A percentile compares a stretch with the other conserved stretches of the same genome.
Evolutionary conservation across 2,888 invertebrate genomes (phyloP).

Genomic region (Zeuzera pyrina): DNA sequence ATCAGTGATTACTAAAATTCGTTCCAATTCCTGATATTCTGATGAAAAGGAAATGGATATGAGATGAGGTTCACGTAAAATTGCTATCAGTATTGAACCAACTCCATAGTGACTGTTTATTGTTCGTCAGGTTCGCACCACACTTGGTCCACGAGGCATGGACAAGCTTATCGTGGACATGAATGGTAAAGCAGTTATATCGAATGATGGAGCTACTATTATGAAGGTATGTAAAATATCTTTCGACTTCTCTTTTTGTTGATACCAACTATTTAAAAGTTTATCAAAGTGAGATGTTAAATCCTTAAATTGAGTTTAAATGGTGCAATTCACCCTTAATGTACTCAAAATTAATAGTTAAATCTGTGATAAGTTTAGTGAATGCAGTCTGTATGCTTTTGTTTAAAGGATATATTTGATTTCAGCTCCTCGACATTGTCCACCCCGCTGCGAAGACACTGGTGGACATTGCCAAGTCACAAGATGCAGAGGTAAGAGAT

Average conservation of each 20-base stretch:
- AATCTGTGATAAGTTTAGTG: no score
- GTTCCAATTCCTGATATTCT: slow-evolving; percentile 10
- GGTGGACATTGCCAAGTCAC: slow-evolving; percentile 99
- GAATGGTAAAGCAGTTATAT: slow-evolving; percentile 94
- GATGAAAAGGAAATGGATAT: no score
- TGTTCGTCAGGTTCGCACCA: slow-evolving; percentile 80
- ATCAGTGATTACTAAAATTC: slow-evolving; percentile 5
- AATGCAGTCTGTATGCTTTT: no score
- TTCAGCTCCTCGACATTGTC: slow-evolving; percentile 90
- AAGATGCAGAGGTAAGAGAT: slow-evolving; percentile 92
- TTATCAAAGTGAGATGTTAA: no score
- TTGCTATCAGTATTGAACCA: no score
- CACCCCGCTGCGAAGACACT: slow-evolving; percentile 98
- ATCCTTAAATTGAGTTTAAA: no score
- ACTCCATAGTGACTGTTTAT: no score
- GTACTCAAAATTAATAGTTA: no score
- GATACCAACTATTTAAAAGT: no score
- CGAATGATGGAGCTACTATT: slow-evolving; percentile 99
- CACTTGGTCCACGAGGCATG: slow-evolving; percentile 98
- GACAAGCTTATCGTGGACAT: slow-evolving; percentile 97
- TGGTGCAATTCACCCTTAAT: no score
- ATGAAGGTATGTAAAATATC: slow-evolving; percentile 76
- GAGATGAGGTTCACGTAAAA: no score
- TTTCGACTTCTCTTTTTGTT: neutral
- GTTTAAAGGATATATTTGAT: slow-evolving; percentile 10